Base-by-base conservation (phyloP, 2,797 vertebrate species). In the Eupleurogrammus muticus region DNA sequence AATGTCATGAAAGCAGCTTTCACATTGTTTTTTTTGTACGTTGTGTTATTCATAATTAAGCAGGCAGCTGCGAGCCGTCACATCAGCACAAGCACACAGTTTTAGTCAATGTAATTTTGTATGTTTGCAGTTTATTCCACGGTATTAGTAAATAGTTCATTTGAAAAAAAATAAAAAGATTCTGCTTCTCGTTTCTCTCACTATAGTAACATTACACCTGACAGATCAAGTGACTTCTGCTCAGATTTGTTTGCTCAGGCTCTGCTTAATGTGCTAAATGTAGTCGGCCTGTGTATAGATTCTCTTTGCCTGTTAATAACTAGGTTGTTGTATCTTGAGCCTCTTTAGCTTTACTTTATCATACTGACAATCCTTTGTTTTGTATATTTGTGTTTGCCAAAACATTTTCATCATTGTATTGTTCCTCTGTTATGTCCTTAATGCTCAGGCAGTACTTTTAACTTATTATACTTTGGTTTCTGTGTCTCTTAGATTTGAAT, bases 321-420 rank as follows among this genome's bases (percentile, higher is more conserved):
- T 62, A 19, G 20, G 36, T 34, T 70, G 44, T 57, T 76, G 48
- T 73, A 23, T 61, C 56, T 56, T 3, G 16, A n/a, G 16, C 28
- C 17, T 63, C 9, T 78, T 63, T 54, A 55, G 17, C 44, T 72
- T 64, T 44, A 11, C 3, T 49, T 68, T 58, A 64, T 32, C 55
- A 63, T 21, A 36, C 54, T 68, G 79, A 70, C 74, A 80, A 51
- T 79, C 83, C 56, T 81, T 24, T 73, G 42, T 66, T 71, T 11
- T 51, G 10, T 78, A 23, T 57, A 32, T 49, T 70, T 23, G 38
- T 74, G 36, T 80, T 74, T 79, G 56, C 42, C 58, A 77, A 77
- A 82, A 73, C 2, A n/a, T 35, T 59, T 32, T 74, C 9, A 46
- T 56, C 1, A 3, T 47, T 32, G 40, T 73, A 35, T 56, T 68